These are phyloP conservation scores for Heliothis subflexa DNA, from an alignment of 1,140 invertebrate genomes.

Conservation along the genomic window DNA sequence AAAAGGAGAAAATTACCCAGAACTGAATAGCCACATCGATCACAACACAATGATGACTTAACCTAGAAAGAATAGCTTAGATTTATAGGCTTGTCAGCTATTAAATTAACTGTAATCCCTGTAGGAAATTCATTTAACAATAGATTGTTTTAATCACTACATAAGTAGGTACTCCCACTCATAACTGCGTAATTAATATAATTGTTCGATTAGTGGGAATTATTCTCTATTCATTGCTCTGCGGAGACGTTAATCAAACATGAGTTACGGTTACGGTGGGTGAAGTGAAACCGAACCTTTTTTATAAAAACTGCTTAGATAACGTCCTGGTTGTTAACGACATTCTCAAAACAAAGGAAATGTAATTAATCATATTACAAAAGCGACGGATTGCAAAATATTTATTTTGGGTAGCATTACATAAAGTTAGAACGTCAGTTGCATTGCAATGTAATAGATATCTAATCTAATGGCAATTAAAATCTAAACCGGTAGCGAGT, in stretches of 20 bases:
- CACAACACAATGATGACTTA: conserved; percentile 33
- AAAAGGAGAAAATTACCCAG: conserved; percentile 25
- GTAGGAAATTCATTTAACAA: conserved; percentile 54
- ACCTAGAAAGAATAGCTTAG: conserved; percentile 22
- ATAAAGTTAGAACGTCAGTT: conserved; percentile 56
- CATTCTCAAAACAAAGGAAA: conserved; percentile 41
- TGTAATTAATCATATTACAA: conserved; percentile 49
- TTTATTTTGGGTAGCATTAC: conserved; percentile 54
- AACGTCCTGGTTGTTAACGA: conserved; percentile 28
- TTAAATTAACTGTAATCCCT: conserved; percentile 42
- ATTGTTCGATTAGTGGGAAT: conserved; percentile 58
- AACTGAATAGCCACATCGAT: conserved; percentile 35
- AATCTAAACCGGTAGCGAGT: conserved; percentile 61
- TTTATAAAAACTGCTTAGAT: conserved; percentile 38
- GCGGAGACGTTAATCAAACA: conserved; percentile 49
- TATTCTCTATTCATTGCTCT: conserved; percentile 55
- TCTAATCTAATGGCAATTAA: conserved; percentile 64
- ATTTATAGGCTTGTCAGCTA: conserved; percentile 31
- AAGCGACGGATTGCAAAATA: conserved; percentile 41
- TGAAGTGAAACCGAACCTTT: conserved; percentile 8
- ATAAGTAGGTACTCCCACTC: conserved; percentile 48
- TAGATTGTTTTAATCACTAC: conserved; percentile 50
- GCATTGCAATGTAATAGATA: conserved; percentile 52
- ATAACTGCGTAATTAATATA: conserved; percentile 54
- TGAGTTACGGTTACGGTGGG: conserved; percentile 41